Evolutionary conservation across 2,797 vertebrate species (phyloP), one percentile per base, ranked within the genome.

Genomic region (Staurois parvus): DNA sequence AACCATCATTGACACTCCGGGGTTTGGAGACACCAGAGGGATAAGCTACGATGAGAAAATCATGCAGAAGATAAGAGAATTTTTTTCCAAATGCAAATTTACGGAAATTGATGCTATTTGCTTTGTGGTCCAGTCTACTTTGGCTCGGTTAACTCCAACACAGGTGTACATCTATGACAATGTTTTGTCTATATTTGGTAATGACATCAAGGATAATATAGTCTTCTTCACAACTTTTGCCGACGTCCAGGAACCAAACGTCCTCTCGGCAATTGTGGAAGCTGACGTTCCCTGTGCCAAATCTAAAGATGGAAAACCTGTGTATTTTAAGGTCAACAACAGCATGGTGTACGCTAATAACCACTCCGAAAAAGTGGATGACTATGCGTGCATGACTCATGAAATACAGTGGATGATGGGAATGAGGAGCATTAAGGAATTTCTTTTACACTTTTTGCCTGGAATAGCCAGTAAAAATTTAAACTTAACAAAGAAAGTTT

Each of bases 321-420:
- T 88, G 8, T 37, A 88, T 17, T 89, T 89, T 76, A 84, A 26
- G 48, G 84, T 89, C 64, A 88, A 84, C 4, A 86, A 78, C 30
- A 78, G 59, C 0, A 30, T 69, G 0, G 52, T 88, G 0, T 87
- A 76, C 34, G 76, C 72, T n/a, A 15, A 76, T 10, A 73, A 76
- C 32, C 15, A 0, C 12, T 30, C 26, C 1, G n/a, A 21, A 4
- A 67, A 77, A 0, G 15, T 70, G 0, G 52, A 26, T 4, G 10
- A 24, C 42, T 28, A 9, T 10, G 13, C 15, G 4, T 19, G 0
- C 28, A 76, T 52, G 10, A 0, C 11, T 45, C 59, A 68, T 19
- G 28, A 40, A 11, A 83, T 76, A 42, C 76, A 79, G 12, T 86
- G 86, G 42, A 3, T 13, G 4, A 3, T 45, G 42, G 42, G 42